These are phyloP conservation scores for Andrena bucephala DNA, from an alignment of 2,888 invertebrate species.

Conservation along the genomic window DNA sequence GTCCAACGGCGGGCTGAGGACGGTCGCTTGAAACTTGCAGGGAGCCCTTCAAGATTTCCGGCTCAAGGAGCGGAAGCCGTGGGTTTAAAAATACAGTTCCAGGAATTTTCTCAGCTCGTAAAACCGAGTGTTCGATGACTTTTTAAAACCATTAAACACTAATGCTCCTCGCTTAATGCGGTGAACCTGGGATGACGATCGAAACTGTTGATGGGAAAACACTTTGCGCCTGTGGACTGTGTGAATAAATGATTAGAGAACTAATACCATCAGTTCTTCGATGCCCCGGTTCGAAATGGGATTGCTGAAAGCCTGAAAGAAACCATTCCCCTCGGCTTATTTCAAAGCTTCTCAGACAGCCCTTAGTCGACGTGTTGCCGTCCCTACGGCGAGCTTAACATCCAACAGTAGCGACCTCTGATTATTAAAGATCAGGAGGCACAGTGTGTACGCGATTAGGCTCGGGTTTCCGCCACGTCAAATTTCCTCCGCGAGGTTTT, in stretches of 20 bases:
- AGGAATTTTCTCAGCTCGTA: background rate
- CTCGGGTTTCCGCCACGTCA: background rate
- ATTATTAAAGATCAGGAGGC: background rate
- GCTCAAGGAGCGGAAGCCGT: background rate
- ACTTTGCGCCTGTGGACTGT: too few relatives aligned
- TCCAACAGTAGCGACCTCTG: background rate
- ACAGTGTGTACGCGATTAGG: background rate
- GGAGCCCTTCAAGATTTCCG: conserved; percentile 11
- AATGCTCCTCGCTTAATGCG: too few relatives aligned
- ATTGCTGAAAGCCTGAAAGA: too few relatives aligned
- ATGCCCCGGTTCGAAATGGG: too few relatives aligned
- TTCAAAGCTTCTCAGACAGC: background rate
- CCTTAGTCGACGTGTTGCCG: background rate
- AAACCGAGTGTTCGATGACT: background rate
- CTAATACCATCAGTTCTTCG: too few relatives aligned
- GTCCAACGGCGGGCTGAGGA: background rate
- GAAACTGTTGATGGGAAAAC: too few relatives aligned
- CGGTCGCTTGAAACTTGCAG: conserved; percentile 9
- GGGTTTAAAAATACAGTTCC: background rate
- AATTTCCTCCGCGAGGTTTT: background rate
- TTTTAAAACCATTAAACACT: too few relatives aligned
- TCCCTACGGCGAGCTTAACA: background rate
- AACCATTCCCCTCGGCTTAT: background rate
- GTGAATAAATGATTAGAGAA: too few relatives aligned
- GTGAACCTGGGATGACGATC: too few relatives aligned